Conservation (phyloP, 2,888 invertebrate genomes). For the Hyposoter didymator region DNA sequence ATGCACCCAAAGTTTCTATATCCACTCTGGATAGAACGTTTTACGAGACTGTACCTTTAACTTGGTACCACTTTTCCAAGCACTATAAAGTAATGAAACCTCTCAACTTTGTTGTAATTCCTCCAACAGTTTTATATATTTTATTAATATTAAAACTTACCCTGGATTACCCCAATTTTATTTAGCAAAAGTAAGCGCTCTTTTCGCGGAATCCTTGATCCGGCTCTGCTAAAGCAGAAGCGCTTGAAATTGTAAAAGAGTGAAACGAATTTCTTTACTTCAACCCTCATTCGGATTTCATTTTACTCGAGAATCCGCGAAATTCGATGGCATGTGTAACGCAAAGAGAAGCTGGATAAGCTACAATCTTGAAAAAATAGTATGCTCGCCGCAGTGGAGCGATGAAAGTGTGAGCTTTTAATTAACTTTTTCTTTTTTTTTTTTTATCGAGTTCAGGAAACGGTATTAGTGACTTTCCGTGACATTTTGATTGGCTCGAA, state of each 20-base stretch:
- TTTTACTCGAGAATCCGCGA: conserved; percentile 21
- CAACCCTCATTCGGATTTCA: conserved; percentile 41
- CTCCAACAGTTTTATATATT: not conserved
- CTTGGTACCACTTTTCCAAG: not conserved
- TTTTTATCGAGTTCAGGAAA: conserved; percentile 22
- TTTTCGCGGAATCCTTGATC: conserved; percentile 24
- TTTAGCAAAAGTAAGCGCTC: not conserved
- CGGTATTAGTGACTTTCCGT: not conserved
- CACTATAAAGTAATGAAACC: not conserved
- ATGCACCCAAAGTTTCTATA: not conserved
- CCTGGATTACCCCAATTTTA: not conserved
- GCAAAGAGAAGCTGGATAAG: conserved; percentile 38
- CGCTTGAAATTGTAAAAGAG: conserved; percentile 4
- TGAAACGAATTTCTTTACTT: conserved; percentile 42
- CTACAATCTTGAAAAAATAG: conserved; percentile 56
- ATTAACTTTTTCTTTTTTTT: conserved; percentile 27
- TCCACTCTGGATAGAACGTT: not conserved
- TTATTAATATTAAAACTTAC: not conserved
- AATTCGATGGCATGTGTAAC: conserved; percentile 16
- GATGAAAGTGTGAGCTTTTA: conserved; percentile 34
- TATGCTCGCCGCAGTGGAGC: conserved; percentile 22
- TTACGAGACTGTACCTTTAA: too few relatives aligned
- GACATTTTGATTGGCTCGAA: too few relatives aligned
- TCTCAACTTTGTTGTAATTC: not conserved
- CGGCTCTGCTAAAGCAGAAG: not conserved